Conservation (phyloP, 2,888 invertebrate genomes). For the Periphyllus acericola region DNA sequence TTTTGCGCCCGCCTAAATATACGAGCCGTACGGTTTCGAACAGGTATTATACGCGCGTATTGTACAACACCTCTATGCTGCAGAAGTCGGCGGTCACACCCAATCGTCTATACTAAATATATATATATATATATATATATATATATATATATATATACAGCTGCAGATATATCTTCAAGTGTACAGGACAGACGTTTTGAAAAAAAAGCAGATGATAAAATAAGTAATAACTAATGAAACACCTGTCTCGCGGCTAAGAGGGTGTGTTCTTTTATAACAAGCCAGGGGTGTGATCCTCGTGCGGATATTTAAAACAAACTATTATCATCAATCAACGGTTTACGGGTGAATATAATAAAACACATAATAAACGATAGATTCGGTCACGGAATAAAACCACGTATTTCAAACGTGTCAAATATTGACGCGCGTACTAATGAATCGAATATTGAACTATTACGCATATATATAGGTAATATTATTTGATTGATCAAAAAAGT, state of each 20-base stretch:
- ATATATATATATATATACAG: too few relatives aligned
- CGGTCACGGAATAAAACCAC: neutral
- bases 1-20: too few relatives aligned
- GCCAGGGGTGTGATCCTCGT: neutral
- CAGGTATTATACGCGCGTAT: too few relatives aligned
- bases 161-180: too few relatives aligned
- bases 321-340: constrained; percentile 25
- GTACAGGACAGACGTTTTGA: too few relatives aligned
- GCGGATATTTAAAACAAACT: constrained; percentile 1
- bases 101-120: too few relatives aligned
- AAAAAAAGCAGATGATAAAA: neutral
- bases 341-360: neutral
- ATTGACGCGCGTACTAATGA: neutral
- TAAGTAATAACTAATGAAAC: constrained; percentile 25
- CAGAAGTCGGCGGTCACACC: too few relatives aligned
- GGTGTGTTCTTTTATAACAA: neutral
- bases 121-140: too few relatives aligned
- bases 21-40: too few relatives aligned
- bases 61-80: too few relatives aligned
- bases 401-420: neutral
- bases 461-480: too few relatives aligned
- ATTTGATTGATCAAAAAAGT: neutral
- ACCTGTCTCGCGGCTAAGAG: neutral
- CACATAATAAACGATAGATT: neutral
- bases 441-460: neutral